Evolutionary conservation across 2,113 vertebrate species (phyloP), one percentile per base, ranked within the genome.

Genomic region (Indri indri): DNA sequence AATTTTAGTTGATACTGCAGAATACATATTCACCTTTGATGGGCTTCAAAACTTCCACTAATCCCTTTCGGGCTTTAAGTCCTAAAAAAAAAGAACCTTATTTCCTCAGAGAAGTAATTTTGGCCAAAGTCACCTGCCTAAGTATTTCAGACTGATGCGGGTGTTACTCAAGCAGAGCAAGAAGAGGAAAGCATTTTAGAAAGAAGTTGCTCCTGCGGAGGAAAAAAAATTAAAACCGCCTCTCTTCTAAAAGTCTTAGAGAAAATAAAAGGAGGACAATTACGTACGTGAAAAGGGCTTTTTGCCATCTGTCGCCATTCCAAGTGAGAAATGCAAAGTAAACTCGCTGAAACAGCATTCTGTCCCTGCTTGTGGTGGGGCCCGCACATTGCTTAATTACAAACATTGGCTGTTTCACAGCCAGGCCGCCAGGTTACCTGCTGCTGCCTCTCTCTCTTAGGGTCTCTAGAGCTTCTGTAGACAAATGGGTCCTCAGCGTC

Each of bases 41-140:
- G 66, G 77, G 3, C 65, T 92, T 93, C 63, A 80, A 54, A 95
- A 87, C 8, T 81, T 96, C 40, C 37, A 47, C 40, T 87, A 63
- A 85, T 90, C 27, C 27, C 42, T 73, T 76, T 90, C 73, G 92
- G 77, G 82, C 22, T 90, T 80, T 94, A 70, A 92, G 45, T 88
- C 47, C 50, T 82, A 45, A 91, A 65, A 52, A 34, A 50, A 30
- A 57, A 85, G 42, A 8, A 42, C 59, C 6, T 14, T 40, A 17
- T 82, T 94, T 90, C 74, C 57, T 82, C 47, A 81, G 57, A 66
- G 54, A 66, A 92, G 70, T 61, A 27, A 87, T 86, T 96, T 89
- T 95, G 93, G 87, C 89, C 93, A 95, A 93, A 93, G 66, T 42
- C 45, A 79, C 45, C n/a, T 82, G 45, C 52, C 63, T 40, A 37